Conservation (phyloP, 1,140 invertebrate species). For the Drosophila repleta region DNA sequence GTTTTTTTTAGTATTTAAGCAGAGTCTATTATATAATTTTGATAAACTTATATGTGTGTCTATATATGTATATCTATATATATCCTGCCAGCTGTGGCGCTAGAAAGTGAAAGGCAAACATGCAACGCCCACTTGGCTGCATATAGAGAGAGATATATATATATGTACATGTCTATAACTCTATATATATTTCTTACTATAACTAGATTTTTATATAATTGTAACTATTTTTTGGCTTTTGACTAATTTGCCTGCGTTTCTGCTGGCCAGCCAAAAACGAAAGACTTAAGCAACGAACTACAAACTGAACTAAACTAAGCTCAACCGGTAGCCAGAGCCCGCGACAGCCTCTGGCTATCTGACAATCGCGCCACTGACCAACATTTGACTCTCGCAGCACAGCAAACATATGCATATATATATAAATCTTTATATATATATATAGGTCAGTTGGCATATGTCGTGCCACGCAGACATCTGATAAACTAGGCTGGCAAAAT, state of each 20-base stretch:
- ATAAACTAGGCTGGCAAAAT: slow-evolving; percentile 54
- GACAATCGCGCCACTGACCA: slow-evolving; percentile 68
- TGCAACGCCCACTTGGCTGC: slow-evolving; percentile 71
- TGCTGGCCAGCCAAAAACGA: slow-evolving; percentile 19
- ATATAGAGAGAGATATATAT: background rate
- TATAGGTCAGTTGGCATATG: slow-evolving; percentile 54
- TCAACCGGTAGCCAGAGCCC: slow-evolving; percentile 53
- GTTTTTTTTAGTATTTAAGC: slow-evolving; percentile 17
- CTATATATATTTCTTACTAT: slow-evolving; percentile 31
- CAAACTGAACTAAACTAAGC: slow-evolving; percentile 15
- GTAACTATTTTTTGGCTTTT: slow-evolving; percentile 45
- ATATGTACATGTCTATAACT: background rate
- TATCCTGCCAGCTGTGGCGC: slow-evolving; percentile 56
- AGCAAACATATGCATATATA: slow-evolving; percentile 27
- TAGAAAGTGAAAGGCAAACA: slow-evolving; percentile 74
- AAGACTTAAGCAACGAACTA: slow-evolving; percentile 34
- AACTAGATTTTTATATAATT: slow-evolving; percentile 77
- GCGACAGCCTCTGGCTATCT: slow-evolving; percentile 18
- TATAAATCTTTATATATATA: slow-evolving; percentile 2
- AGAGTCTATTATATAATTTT: slow-evolving; percentile 60
- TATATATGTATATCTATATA: slow-evolving; percentile 12
- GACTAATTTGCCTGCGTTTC: slow-evolving; percentile 65
- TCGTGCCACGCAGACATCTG: slow-evolving; percentile 51
- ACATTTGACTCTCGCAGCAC: slow-evolving; percentile 25
- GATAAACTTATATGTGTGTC: slow-evolving; percentile 5